These are phyloP conservation scores for Tychaedon coryphoeus DNA, from an alignment of 2,113 vertebrate species.

Conservation along the genomic window DNA sequence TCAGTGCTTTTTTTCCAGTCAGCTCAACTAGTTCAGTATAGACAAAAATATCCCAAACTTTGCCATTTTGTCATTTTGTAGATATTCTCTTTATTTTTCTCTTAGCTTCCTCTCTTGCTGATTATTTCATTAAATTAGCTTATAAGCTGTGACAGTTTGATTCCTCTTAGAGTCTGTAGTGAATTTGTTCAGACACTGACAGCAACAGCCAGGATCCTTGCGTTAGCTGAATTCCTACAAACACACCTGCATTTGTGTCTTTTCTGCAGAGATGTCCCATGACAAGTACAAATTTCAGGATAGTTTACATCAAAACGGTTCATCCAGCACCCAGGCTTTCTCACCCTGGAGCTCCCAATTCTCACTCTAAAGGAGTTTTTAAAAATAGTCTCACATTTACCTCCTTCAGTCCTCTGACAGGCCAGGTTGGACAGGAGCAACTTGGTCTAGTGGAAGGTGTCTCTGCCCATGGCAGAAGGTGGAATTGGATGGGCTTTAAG, in stretches of 20 bases:
- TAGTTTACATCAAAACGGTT: not conserved
- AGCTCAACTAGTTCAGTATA: not conserved
- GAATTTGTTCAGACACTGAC: not conserved
- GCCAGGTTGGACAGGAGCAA: not conserved
- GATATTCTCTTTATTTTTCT: not conserved
- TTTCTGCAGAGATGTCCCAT: rapidly evolving
- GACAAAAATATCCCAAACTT: not conserved
- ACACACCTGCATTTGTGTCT: not conserved
- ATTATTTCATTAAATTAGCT: not conserved
- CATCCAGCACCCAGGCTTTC: not conserved
- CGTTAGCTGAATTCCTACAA: not conserved
- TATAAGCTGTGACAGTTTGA: not conserved
- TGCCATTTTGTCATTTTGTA: not conserved
- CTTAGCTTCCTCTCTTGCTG: not conserved
- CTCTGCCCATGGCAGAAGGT: not conserved
- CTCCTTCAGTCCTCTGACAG: not conserved
- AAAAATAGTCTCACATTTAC: not conserved
- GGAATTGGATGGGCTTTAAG: not conserved
- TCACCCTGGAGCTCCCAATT: not conserved
- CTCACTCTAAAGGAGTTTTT: not conserved
- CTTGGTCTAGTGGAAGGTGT: not conserved
- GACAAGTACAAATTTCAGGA: not conserved
- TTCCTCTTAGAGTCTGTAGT: not conserved
- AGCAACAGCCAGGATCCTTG: not conserved
- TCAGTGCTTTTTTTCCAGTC: not conserved